Evolutionary conservation across 2,888 invertebrate species (phyloP), one percentile per base, ranked within the genome.

Genomic region (Dynastes grantii): DNA sequence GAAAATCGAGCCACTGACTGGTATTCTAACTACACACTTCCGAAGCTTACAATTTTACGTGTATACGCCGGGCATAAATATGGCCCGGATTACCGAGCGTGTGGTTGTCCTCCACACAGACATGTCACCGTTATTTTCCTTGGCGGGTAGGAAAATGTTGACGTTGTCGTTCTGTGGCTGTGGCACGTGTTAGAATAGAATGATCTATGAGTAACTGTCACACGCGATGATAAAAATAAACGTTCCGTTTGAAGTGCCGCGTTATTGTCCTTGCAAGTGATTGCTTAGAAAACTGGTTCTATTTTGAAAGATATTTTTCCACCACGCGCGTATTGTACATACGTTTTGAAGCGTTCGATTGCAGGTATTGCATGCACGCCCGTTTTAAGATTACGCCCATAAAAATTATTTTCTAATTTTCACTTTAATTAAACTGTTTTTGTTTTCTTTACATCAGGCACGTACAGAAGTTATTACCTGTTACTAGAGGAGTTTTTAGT

Each of bases 151-250:
- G 61, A 40, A 75, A 61, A 75, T 45, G 58, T 71, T 40, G 73
- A 37, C 37, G 58, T 45, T 29, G 51, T 67, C 29, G 32, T 32
- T n/a, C 63, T 27, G 51, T n/a, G 1, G 55, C 49, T 27, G 1
- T 37, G 58, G 73, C 73, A 75, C 73, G 73, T 63, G 73, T 75
- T 61, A 61, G 73, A 61, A 61, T 40, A 61, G 73, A 73, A 73
- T 73, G 61, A 73, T 73, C 61, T 73, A 75, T 49, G 49, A 63
- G 22, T 61, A 61, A 75, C 73, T 75, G 73, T 75, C 73, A 75
- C 73, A 75, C 61, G 61, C 61, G 37, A 37, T 63, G 73, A 49
- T 49, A 75, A 75, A 75, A 75, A 75, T 75, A 75, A 75, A 75
- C 63, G 61, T 45, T 61, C 49, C 61, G 61, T 75, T 75, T 75